phyloP scores from a whole-genome alignment of 2,113 vertebrate species.

The Kryptolebias marmoratus region DNA sequence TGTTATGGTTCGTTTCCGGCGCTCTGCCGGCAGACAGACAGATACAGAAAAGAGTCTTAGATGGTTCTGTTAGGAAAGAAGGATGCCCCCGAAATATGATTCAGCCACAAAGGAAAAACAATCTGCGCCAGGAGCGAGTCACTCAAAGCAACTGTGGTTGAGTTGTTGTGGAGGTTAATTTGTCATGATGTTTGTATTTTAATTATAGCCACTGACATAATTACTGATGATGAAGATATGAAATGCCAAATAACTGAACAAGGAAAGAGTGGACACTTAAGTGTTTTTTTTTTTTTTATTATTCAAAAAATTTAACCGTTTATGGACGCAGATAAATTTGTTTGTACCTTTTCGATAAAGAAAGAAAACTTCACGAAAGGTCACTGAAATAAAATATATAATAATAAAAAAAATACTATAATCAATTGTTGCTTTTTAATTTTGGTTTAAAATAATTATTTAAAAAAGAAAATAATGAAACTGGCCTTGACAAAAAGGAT shows the following conservation, averaged over 20 bases:
- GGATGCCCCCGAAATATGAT: conserved; percentile 70
- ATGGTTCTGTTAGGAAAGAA: conserved; percentile 48
- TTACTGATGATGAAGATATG: conserved; percentile 42
- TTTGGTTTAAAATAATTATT: too few relatives aligned
- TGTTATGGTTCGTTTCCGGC: conserved; percentile 78
- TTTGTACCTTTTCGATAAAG: too few relatives aligned
- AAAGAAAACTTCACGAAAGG: too few relatives aligned
- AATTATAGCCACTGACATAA: conserved; percentile 53
- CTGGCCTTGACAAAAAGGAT: too few relatives aligned
- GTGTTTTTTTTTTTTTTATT: too few relatives aligned
- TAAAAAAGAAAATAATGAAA: too few relatives aligned
- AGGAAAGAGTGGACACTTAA: conserved; percentile 8
- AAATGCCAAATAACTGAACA: conserved; percentile 5
- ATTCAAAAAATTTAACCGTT: too few relatives aligned
- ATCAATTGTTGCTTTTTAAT: too few relatives aligned
- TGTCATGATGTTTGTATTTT: conserved; percentile 22
- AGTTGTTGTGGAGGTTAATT: conserved; percentile 46
- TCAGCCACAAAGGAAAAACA: conserved; percentile 44
- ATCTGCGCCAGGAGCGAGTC: conserved; percentile 38
- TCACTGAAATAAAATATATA: too few relatives aligned
- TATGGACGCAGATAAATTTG: too few relatives aligned
- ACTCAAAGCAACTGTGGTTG: conserved; percentile 35
- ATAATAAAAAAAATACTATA: too few relatives aligned
- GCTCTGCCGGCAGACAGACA: conserved; percentile 49
- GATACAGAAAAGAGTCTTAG: conserved; percentile 22